A percentile compares a stretch with the other conserved stretches of the same genome.
phyloP scores from a whole-genome alignment of 2,888 invertebrate genomes.

The Mechanitis messenoides region DNA sequence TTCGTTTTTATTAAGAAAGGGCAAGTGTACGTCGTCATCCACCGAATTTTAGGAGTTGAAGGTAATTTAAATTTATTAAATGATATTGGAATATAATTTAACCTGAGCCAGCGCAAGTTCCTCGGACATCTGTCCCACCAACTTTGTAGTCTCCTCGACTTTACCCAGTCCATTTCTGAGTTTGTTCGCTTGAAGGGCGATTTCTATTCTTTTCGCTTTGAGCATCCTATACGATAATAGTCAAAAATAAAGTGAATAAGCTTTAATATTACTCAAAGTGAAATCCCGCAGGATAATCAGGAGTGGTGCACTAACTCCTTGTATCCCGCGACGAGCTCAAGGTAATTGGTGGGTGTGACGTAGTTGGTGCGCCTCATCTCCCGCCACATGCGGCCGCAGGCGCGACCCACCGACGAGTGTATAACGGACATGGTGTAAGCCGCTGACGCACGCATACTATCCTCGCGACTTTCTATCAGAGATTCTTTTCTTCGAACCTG shows the following conservation, averaged over 20 bases:
- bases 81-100: neutral
- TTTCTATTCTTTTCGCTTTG: constrained; percentile 80
- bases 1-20: too few relatives aligned
- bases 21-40: too few relatives aligned
- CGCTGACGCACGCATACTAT: constrained; percentile 78
- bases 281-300: neutral
- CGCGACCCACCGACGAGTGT: constrained; percentile 87
- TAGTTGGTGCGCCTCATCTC: constrained; percentile 90
- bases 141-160: constrained; percentile 88
- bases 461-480: constrained; percentile 73
- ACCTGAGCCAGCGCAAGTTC: constrained; percentile 87
- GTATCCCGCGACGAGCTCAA: constrained; percentile 89
- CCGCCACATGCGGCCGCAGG: constrained; percentile 82
- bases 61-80: neutral
- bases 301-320: constrained; percentile 77
- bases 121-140: constrained; percentile 88
- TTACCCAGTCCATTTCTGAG: constrained; percentile 88
- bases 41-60: too few relatives aligned
- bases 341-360: constrained; percentile 92
- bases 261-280: neutral
- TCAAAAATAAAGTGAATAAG: too few relatives aligned
- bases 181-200: constrained; percentile 85
- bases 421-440: constrained; percentile 87
- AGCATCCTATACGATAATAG: constrained; percentile 59
- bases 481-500: constrained; percentile 64